phyloP scores from a whole-genome alignment of 2,888 invertebrate species.

The Volucella zonaria region DNA sequence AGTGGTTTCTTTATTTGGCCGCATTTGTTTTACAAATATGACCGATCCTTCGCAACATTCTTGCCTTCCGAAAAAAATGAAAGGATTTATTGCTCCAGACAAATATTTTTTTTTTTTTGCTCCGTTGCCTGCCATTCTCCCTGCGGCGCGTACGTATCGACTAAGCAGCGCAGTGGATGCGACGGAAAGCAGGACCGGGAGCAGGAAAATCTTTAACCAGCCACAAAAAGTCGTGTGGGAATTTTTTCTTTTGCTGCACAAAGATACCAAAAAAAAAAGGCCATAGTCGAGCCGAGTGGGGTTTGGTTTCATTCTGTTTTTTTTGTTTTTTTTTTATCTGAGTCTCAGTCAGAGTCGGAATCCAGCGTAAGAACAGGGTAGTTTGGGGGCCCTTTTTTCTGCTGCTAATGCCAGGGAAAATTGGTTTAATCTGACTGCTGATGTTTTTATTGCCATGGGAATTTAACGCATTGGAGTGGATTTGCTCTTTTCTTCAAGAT shows the following conservation, averaged over 20 bases:
- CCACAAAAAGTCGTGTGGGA: constrained; percentile 72
- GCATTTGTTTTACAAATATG: constrained; percentile 74
- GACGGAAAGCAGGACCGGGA: constrained; percentile 42
- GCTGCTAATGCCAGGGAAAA: constrained; percentile 69
- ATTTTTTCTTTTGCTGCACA: constrained; percentile 60
- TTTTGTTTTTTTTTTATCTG: too few species aligned
- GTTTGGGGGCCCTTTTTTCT: constrained; percentile 48
- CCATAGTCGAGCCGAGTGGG: constrained; percentile 45
- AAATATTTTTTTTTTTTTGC: constrained; percentile 51
- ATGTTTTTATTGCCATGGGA: constrained; percentile 74
- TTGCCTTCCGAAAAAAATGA: constrained; percentile 55
- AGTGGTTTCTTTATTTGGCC: constrained; percentile 74
- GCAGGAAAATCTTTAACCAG: constrained; percentile 57
- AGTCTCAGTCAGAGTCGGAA: constrained; percentile 22
- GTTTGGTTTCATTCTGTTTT: constrained; percentile 47
- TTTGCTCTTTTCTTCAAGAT: constrained; percentile 20
- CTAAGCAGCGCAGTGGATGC: constrained; percentile 42
- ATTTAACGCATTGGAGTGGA: constrained; percentile 70
- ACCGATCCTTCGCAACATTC: constrained; percentile 71
- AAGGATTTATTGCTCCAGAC: constrained; percentile 74
- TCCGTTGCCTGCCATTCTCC: constrained; percentile 45
- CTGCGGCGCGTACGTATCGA: constrained; percentile 65
- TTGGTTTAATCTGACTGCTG: constrained; percentile 74
- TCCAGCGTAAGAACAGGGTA: constrained; percentile 36
- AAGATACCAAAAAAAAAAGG: constrained; percentile 38